Percentiles rank a stretch among this genome's conserved stretches.
phyloP scores from a whole-genome alignment of 2,888 invertebrate species.

The Polyploca ridens region DNA sequence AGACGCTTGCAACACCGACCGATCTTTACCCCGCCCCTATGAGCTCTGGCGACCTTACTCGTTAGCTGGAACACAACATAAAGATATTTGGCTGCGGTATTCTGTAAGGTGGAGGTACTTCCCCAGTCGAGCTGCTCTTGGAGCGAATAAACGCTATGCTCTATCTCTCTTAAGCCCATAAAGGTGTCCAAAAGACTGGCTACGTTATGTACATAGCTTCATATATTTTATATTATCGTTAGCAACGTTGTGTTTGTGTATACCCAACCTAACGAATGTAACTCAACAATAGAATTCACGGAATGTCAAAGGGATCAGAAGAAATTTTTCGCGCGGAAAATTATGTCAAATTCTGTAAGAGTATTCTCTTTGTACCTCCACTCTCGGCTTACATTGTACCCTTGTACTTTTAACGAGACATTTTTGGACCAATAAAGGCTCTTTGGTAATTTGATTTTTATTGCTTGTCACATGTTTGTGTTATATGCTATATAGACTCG shows the following conservation, averaged over 20 bases:
- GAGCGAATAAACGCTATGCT: no score
- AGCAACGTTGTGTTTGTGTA: constrained; percentile 7
- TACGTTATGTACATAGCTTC: background rate
- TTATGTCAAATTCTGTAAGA: constrained; percentile 55
- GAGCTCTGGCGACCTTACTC: no score
- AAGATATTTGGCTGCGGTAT: no score
- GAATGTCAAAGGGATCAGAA: constrained; percentile 53
- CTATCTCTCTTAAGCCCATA: no score
- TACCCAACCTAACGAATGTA: constrained; percentile 22
- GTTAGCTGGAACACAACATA: no score
- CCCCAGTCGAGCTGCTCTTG: no score
- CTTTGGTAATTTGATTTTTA: constrained; percentile 18
- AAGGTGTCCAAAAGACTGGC: no score
- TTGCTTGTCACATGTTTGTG: background rate
- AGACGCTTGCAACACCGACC: no score
- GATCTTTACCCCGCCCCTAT: no score
- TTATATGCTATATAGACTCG: background rate
- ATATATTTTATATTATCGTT: background rate
- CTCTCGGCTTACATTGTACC: constrained; percentile 7
- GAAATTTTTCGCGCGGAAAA: constrained; percentile 52
- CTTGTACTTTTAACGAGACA: constrained; percentile 14
- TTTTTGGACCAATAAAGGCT: constrained; percentile 10
- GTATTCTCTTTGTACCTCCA: constrained; percentile 37
- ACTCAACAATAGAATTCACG: constrained; percentile 48
- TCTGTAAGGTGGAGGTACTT: no score